Percentiles rank a stretch among this genome's conserved stretches.
Conservation (phyloP, 2,797 vertebrate species). For the Sebastes nivosus region DNA sequence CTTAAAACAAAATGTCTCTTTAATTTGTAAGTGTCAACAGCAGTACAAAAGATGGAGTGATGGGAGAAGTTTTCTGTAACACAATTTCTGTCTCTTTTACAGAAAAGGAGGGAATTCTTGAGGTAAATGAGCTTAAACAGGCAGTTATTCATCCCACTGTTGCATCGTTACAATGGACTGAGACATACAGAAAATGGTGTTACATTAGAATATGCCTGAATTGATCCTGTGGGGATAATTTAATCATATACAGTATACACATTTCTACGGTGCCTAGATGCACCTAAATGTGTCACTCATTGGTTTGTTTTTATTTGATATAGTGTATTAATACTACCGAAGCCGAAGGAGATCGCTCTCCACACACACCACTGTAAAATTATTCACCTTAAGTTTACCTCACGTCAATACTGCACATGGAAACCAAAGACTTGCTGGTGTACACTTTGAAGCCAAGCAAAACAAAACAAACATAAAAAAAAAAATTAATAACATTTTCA, state of each 20-base stretch:
- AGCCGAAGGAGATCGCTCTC: conserved; percentile 90
- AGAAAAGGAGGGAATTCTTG: conserved; percentile 98
- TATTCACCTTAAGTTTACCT: conserved; percentile 95
- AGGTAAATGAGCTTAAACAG: conserved; percentile 99
- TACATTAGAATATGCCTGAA: conserved; percentile 90
- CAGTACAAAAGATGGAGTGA: conserved; percentile 99
- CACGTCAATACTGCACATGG: conserved; percentile 99
- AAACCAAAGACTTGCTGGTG: conserved; percentile 94
- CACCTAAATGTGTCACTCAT: conserved; percentile 88
- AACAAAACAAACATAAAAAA: conserved; percentile 77
- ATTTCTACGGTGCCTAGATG: conserved; percentile 88
- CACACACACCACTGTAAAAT: conserved; percentile 93
- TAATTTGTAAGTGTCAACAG: conserved; percentile 99
- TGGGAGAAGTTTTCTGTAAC: conserved; percentile 90
- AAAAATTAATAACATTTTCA: conserved; percentile 74
- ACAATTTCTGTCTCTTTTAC: conserved; percentile 84
- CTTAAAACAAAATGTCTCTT: conserved; percentile 99
- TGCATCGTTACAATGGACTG: conserved; percentile 86
- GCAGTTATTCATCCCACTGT: conserved; percentile 88
- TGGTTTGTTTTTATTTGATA: conserved; percentile 84
- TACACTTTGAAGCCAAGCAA: conserved; percentile 96
- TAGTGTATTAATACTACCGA: conserved; percentile 90
- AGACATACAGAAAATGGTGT: conserved; percentile 90
- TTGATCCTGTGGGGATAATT: conserved; percentile 88
- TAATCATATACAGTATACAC: conserved; percentile 82